Base-by-base conservation (phyloP, 2,113 vertebrate genomes). In the Lota lota region DNA sequence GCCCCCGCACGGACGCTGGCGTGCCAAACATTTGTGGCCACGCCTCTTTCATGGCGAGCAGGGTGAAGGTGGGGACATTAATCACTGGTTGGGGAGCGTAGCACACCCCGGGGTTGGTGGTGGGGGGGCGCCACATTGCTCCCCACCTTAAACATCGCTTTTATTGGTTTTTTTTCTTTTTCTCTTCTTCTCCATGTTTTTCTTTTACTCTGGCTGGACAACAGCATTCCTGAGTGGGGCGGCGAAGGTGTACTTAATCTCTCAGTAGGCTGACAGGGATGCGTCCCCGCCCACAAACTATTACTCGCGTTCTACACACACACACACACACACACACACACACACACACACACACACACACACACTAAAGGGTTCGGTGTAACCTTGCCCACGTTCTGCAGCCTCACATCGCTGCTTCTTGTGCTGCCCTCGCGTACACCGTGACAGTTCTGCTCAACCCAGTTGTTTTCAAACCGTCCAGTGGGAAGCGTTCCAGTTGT, bases 61-160 rank as follows among this genome's bases (percentile, higher is more conserved):
- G 79, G 83, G 79, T 81, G 86, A 14, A 47, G 40, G 40, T 75
- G 79, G 82, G 60, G 74, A 83, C 75, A 88, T 91, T 92, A 92
- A 90, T 93, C 88, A 92, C 88, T 74, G 80, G 88, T 86, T 89
- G 88, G 85, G 86, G 86, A 90, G 83, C 82, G 79, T 71, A 79
- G 61, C 22, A 36, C 82, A 73, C 79, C 81, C 78, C 70, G 36
- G 74, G 82, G 81, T 47, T 77, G 85, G 79, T 73, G 75, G 18
- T 47, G 40, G 20, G 61, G 80, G 75, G 74, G 67, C 72, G 81
- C 59, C 20, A 68, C 87, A 73, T 89, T 83, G 87, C 75, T 88
- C 82, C 84, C 76, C 77, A 81, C 83, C 75, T 66, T 60, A 28
- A 83, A 78, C 64, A 65, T 53, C 79, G 81, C 68, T 85, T 85